Evolutionary conservation across 2,797 vertebrate species (phyloP), one percentile per base, ranked within the genome.

Genomic region (Clarias fuscus): DNA sequence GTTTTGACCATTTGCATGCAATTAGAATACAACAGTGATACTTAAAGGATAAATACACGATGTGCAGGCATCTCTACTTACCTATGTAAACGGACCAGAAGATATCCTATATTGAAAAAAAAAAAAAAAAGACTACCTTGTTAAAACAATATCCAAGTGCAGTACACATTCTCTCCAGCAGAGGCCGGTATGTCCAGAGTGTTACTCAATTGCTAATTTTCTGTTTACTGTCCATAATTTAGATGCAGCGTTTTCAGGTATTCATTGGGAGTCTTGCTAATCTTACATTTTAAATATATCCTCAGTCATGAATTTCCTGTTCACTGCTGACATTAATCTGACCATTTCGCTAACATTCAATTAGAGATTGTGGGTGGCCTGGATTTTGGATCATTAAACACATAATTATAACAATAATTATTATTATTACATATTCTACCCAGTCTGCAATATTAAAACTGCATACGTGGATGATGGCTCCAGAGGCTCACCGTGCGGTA

Each of bases 21-120:
- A 53, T 75, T 14, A 75, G 43, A 48, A n/a, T 27, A n/a, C 24
- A 53, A 75, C 24, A 0, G 1, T 15, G 11, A 15, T 75, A 7
- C 24, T 43, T 40, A 48, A 10, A 64, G 77, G 30, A 58, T 20
- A 33, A 77, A 58, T 0, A 70, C 17, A 68, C 13, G 15, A 33
- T 0, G 1, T 82, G 24, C 18, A 40, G 22, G 20, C 3, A 62
- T 43, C n/a, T 33, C 56, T 85, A 94, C 95, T 94, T 89, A 96
- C 95, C 95, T 2, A 96, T 88, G 40, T 96, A 96, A 85, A 96
- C 93, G 0, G 95, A 93, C 95, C 95, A 96, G 91, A 96, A 96
- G 88, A 96, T 95, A 79, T 96, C 95, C 95, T 96, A 90, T 13
- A 90, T 88, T 88, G 90, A 86, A 92, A 64, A 27, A 65, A 88